Percentiles rank a stretch among this genome's conserved stretches.
Conservation (phyloP, 2,113 vertebrate species). For the Haplochromis burtoni region DNA sequence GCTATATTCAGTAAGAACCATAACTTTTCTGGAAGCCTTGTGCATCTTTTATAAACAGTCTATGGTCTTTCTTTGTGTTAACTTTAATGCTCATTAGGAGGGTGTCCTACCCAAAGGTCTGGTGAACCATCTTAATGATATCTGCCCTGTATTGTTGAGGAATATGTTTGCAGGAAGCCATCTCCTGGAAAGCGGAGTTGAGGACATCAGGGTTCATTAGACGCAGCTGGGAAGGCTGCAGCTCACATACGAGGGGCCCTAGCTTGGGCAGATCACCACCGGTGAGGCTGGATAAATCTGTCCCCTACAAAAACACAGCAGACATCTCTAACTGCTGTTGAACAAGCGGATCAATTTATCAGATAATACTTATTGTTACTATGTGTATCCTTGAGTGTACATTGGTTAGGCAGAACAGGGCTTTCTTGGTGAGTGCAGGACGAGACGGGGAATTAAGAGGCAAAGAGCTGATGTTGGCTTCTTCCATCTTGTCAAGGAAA, state of each 20-base stretch:
- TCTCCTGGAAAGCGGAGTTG: slow-evolving; percentile 28
- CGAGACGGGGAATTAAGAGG: neutral
- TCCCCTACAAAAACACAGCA: slow-evolving; percentile 31
- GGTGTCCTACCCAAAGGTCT: slow-evolving; percentile 55
- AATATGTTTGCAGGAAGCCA: slow-evolving; percentile 52
- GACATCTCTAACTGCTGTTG: neutral
- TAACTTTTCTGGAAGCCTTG: neutral
- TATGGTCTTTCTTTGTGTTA: neutral
- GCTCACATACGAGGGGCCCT: slow-evolving; percentile 56
- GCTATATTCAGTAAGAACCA: neutral
- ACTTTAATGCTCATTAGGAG: neutral
- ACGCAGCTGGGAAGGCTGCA: slow-evolving; percentile 36
- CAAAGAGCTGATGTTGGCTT: slow-evolving; percentile 32
- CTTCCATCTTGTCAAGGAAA: slow-evolving; percentile 47
- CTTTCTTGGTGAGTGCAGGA: slow-evolving; percentile 1
- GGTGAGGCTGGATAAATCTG: slow-evolving; percentile 25
- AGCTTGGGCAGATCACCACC: slow-evolving; percentile 30
- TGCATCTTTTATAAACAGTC: neutral
- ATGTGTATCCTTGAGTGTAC: neutral
- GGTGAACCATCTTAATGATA: slow-evolving; percentile 37
- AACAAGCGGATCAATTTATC: neutral
- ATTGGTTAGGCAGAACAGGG: slow-evolving; percentile 47
- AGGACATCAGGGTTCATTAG: slow-evolving; percentile 22
- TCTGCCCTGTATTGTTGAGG: slow-evolving; percentile 1
- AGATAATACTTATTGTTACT: neutral